Evolutionary conservation across 1,140 invertebrate species (phyloP), one percentile per base, ranked within the genome.

Genomic region (Diploscapter pachys): DNA sequence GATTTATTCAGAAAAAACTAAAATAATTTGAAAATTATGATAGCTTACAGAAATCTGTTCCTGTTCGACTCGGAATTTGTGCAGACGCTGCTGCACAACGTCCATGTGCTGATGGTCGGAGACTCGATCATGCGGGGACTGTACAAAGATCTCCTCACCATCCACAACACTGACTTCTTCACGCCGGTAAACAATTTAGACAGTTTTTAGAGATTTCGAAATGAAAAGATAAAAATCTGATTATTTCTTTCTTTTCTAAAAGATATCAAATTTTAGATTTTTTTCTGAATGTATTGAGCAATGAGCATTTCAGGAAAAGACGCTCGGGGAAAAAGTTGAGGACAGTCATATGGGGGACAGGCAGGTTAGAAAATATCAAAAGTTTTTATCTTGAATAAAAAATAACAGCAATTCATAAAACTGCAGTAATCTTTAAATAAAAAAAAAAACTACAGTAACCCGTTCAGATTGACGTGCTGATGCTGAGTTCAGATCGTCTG

Each of bases 41-140:
- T 31, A 50, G 63, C 1, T 50, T 8, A 9, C 6, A 65, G 6
- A 31, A 53, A 3, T 5, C 56, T 31, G 5, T 73, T 73, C 59
- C 73, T 67, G 53, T 74, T 69, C 52, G 54, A 64, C 9, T 9
- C 9, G 31, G 6, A 69, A 49, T 57, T 69, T 11, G 13, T 64
- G 3, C 31, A 49, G 31, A 48, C 54, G 5, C 65, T 74, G 8
- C n/a, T 74, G 3, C 6, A 5, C 5, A 13, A 74, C 53, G 63
- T 69, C 13, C 73, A 74, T 11, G 51, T 74, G 6, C 55, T 64
- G 51, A 63, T 68, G 11, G 70, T 74, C 56, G 73, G 73, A 53
- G 73, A 74, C 57, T 74, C 73, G 70, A 67, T 74, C 52, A 63
- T 65, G 5, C 63, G 73, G 5, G 73, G 11, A 53, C 68, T 74